Evolutionary conservation across 2,113 vertebrate species (phyloP).

Genomic region (Formicarius rufipectus): DNA sequence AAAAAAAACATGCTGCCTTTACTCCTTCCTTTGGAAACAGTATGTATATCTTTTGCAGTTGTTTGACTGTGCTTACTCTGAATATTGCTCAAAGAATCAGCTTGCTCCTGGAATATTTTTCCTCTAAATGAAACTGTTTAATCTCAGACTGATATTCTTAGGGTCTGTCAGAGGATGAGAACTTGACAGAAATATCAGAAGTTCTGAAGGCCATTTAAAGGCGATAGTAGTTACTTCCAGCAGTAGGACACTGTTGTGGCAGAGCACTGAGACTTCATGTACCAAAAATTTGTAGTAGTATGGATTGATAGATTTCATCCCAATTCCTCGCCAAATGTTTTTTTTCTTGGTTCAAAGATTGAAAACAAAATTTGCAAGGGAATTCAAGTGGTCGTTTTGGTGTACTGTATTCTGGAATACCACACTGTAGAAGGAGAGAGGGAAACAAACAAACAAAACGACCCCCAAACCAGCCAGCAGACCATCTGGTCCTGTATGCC

Average conservation of each 20-base stretch:
- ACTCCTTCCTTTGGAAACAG: not conserved
- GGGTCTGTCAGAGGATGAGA: not conserved
- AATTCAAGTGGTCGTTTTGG: not conserved
- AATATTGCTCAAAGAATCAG: not conserved
- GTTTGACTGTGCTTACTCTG: not conserved
- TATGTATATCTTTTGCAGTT: not conserved
- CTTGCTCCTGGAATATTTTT: not conserved
- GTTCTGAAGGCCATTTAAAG: not conserved
- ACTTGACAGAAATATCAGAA: not conserved
- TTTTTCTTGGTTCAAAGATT: not conserved
- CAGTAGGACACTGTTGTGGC: not conserved
- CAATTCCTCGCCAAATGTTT: not conserved
- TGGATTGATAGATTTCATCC: not conserved
- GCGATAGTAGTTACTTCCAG: not conserved
- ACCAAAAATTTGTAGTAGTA: not conserved
- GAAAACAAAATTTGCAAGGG: not conserved
- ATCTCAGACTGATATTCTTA: not conserved
- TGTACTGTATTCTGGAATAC: not conserved
- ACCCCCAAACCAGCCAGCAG: not conserved
- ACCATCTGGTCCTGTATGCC: not conserved
- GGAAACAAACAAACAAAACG: not conserved
- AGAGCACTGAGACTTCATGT: not conserved
- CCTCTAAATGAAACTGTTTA: not conserved
- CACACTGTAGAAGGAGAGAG: not conserved
- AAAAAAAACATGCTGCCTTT: not conserved